These are phyloP conservation scores for Aricia agestis DNA, from an alignment of 1,140 invertebrate genomes.

Conservation along the genomic window DNA sequence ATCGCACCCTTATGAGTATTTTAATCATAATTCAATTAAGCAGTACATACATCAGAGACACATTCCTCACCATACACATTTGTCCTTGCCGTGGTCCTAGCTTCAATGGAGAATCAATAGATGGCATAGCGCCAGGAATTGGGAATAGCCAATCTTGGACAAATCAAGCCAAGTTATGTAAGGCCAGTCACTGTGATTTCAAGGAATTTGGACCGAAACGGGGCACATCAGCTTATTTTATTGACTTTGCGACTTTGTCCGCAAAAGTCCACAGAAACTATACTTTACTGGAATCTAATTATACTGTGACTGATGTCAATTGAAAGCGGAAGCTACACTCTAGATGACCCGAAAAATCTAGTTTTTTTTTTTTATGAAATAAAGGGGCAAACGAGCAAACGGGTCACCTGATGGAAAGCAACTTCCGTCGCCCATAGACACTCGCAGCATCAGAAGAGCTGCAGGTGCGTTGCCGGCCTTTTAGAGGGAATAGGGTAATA, in stretches of 20 bases:
- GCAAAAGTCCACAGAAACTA: background rate
- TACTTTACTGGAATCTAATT: too few relatives aligned
- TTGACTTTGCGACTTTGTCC: background rate
- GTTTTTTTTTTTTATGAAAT: too few relatives aligned
- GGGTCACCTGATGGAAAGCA: too few relatives aligned
- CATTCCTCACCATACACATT: background rate
- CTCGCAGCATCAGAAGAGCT: too few relatives aligned
- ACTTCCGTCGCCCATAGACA: too few relatives aligned
- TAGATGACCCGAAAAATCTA: too few relatives aligned
- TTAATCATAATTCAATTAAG: background rate
- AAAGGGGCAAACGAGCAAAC: too few relatives aligned
- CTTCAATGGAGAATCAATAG: background rate
- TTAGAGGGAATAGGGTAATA: too few relatives aligned
- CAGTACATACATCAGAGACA: background rate
- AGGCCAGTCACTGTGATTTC: background rate
- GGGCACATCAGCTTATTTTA: conserved; percentile 2
- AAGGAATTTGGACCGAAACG: background rate
- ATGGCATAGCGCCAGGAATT: background rate
- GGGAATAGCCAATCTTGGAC: conserved; percentile 2
- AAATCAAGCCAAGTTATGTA: background rate
- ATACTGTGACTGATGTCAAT: too few relatives aligned
- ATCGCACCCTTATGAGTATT: too few relatives aligned
- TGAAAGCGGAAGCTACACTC: too few relatives aligned
- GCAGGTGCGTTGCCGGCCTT: too few relatives aligned
- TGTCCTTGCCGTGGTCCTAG: background rate